A percentile compares a stretch with the other conserved stretches of the same genome.
These are phyloP conservation scores for Seira sanloemensis DNA, from an alignment of 2,888 invertebrate genomes.

Conservation along the genomic window DNA sequence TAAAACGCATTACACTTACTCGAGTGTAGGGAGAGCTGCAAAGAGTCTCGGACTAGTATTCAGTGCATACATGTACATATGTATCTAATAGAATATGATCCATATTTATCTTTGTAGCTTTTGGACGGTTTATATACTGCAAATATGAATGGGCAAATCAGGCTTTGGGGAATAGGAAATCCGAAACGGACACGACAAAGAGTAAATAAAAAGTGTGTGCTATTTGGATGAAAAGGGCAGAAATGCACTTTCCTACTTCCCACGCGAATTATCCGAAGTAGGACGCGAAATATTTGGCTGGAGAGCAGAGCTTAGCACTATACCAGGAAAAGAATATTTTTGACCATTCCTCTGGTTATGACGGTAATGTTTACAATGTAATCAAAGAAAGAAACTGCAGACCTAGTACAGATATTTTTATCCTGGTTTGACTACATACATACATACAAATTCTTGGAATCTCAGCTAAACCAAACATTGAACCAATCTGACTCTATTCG, in stretches of 20 bases:
- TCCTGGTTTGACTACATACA: too few relatives aligned
- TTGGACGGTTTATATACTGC: neutral
- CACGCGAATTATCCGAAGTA: neutral
- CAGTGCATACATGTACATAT: too few relatives aligned
- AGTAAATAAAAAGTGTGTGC: neutral
- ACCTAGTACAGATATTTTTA: too few relatives aligned
- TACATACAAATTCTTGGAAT: too few relatives aligned
- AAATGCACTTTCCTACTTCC: neutral
- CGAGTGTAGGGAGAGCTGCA: too few relatives aligned
- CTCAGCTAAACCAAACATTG: too few relatives aligned
- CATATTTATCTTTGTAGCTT: too few relatives aligned
- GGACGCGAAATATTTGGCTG: too few relatives aligned
- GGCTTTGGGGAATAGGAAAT: neutral
- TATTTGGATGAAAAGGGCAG: neutral
- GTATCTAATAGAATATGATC: too few relatives aligned
- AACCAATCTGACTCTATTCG: neutral
- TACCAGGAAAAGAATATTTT: neutral
- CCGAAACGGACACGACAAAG: neutral
- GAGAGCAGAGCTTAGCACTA: too few relatives aligned
- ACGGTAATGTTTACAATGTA: neutral
- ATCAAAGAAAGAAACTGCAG: neutral
- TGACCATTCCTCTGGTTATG: neutral
- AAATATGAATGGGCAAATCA: neutral
- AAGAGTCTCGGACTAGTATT: too few relatives aligned
- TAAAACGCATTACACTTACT: neutral